Percentiles rank a stretch among this genome's conserved stretches.
These are phyloP conservation scores for Aleiodes leptofemur DNA, from an alignment of 2,888 invertebrate genomes.

Conservation along the genomic window DNA sequence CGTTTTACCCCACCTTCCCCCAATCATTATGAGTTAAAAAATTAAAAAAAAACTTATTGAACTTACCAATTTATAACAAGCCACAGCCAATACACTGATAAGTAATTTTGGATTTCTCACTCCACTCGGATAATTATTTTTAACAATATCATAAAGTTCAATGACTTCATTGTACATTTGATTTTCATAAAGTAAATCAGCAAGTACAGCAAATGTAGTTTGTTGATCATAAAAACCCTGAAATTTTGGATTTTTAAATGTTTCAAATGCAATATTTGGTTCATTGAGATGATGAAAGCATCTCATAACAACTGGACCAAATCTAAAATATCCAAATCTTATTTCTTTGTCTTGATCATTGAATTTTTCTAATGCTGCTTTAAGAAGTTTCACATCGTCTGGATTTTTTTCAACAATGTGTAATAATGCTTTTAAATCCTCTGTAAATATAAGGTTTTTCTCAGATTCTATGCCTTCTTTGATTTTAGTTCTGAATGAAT, in stretches of 20 bases:
- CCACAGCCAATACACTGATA: constrained; percentile 81
- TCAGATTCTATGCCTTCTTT: constrained; percentile 78
- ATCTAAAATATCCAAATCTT: constrained; percentile 87
- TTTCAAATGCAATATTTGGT: constrained; percentile 81
- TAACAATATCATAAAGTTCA: constrained; percentile 80
- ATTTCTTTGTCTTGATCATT: constrained; percentile 83
- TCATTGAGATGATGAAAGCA: constrained; percentile 84
- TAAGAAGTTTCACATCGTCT: constrained; percentile 80
- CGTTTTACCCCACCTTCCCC: too few relatives aligned
- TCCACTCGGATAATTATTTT: constrained; percentile 80
- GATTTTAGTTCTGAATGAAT: constrained; percentile 85
- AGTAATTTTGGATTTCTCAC: constrained; percentile 83
- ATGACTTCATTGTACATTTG: constrained; percentile 82
- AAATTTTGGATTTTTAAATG: constrained; percentile 80
- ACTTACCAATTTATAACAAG: constrained; percentile 85
- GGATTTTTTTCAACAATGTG: constrained; percentile 81
- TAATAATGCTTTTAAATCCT: constrained; percentile 89
- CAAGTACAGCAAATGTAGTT: constrained; percentile 81
- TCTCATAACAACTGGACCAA: constrained; percentile 90
- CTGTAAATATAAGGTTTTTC: constrained; percentile 85
- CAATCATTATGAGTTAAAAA: not conserved
- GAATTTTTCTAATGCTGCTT: constrained; percentile 85
- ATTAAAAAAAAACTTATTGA: not conserved
- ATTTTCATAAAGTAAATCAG: constrained; percentile 84
- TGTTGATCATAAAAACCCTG: constrained; percentile 85